These are phyloP conservation scores for Acrocephalus arundinaceus DNA, from an alignment of 2,113 vertebrate species.

Conservation along the genomic window DNA sequence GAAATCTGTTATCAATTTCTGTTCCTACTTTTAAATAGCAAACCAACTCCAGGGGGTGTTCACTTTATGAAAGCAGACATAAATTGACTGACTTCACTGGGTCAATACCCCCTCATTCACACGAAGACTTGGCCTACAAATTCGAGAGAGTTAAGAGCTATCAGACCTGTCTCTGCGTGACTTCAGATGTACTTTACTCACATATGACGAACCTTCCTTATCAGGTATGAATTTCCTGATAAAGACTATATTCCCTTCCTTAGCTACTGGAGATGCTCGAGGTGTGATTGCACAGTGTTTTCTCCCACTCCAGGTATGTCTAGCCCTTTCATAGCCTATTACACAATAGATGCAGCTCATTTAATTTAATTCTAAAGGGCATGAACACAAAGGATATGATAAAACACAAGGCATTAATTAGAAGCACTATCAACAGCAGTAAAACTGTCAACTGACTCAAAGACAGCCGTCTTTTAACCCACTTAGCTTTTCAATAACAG, in stretches of 20 bases:
- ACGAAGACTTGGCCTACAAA: neutral
- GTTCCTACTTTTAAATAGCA: neutral
- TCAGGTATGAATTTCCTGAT: neutral
- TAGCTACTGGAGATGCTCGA: neutral
- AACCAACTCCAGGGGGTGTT: neutral
- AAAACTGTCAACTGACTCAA: neutral
- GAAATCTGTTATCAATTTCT: neutral
- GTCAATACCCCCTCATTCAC: neutral
- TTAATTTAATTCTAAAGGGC: slow-evolving; percentile 1
- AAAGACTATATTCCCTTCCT: neutral
- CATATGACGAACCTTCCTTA: fast-evolving
- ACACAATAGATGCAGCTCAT: neutral
- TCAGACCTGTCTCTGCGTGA: neutral
- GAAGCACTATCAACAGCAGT: neutral
- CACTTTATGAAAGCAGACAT: neutral
- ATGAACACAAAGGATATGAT: neutral
- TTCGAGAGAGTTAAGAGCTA: neutral
- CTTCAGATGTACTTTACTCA: neutral
- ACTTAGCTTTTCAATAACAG: neutral
- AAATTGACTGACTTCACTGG: neutral
- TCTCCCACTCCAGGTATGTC: neutral
- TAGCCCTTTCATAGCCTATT: neutral
- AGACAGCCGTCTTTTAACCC: neutral
- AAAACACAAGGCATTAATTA: neutral
- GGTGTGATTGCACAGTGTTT: neutral